Conservation (phyloP, 37 sponge, comb jelly and placozoan species). For the Amphimedon queenslandica region DNA sequence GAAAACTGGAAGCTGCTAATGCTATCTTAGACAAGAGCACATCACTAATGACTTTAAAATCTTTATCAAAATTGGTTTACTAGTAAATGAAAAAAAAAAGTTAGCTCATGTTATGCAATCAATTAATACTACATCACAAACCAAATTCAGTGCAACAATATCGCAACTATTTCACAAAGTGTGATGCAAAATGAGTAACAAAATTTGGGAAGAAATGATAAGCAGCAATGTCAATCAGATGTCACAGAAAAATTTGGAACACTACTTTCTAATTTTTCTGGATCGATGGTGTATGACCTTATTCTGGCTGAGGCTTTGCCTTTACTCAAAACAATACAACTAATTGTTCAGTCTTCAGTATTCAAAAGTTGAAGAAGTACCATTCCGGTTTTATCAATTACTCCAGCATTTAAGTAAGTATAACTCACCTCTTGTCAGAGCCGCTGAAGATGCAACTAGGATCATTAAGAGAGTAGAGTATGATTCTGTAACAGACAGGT, state of each 20-base stretch:
- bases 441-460: no score
- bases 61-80: no score
- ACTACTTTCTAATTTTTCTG: slow-evolving; percentile 9
- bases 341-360: slow-evolving; percentile 7
- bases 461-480: slow-evolving; percentile 18
- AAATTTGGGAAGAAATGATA: neutral
- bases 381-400: slow-evolving; percentile 22
- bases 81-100: no score
- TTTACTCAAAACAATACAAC: slow-evolving; percentile 19
- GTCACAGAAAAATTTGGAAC: slow-evolving; percentile 20
- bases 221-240: neutral
- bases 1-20: no score
- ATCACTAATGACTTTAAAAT: no score
- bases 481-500: slow-evolving; percentile 13
- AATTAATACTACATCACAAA: no score
- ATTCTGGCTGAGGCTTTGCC: slow-evolving; percentile 16
- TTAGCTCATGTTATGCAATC: no score
- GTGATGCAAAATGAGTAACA: neutral
- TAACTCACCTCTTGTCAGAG: neutral
- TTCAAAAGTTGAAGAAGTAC: neutral
- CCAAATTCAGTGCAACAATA: neutral
- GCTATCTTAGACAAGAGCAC: no score
- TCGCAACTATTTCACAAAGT: slow-evolving; percentile 4
- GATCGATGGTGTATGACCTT: slow-evolving; percentile 17
- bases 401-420: slow-evolving; percentile 2